Evolutionary conservation across 2,888 invertebrate genomes (phyloP).

Genomic region (Sepiola atlantica): DNA sequence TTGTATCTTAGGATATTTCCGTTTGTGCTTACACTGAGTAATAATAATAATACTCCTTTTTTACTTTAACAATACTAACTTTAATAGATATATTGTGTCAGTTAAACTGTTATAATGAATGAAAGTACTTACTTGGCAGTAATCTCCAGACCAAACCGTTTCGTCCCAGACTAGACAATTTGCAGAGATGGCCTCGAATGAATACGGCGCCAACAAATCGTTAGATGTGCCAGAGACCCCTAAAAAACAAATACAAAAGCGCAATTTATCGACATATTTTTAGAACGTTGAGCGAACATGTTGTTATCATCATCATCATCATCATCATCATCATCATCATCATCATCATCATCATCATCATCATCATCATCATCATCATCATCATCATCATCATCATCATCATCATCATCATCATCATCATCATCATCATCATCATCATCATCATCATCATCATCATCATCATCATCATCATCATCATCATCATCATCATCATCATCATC

Average conservation of each 20-base stretch:
- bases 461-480: too few relatives aligned
- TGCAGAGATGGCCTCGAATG: background rate
- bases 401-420: background rate
- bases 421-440: background rate
- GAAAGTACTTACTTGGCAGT: background rate
- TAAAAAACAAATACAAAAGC: background rate
- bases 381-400: background rate
- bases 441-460: background rate
- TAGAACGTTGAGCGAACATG: too few relatives aligned
- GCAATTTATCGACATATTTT: background rate
- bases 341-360: background rate
- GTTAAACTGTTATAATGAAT: background rate
- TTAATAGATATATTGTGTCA: too few relatives aligned
- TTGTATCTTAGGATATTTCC: too few relatives aligned
- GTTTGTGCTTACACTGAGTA: too few relatives aligned
- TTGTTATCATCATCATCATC: background rate
- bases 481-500: too few relatives aligned
- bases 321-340: background rate
- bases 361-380: background rate
- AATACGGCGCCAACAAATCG: background rate
- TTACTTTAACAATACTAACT: too few relatives aligned
- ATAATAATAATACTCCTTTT: too few relatives aligned
- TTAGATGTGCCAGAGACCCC: background rate
- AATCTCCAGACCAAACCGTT: background rate
- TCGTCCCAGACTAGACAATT: background rate